Evolutionary conservation across 1,140 invertebrate genomes (phyloP).

Genomic region (Drosophila fuyamai): DNA sequence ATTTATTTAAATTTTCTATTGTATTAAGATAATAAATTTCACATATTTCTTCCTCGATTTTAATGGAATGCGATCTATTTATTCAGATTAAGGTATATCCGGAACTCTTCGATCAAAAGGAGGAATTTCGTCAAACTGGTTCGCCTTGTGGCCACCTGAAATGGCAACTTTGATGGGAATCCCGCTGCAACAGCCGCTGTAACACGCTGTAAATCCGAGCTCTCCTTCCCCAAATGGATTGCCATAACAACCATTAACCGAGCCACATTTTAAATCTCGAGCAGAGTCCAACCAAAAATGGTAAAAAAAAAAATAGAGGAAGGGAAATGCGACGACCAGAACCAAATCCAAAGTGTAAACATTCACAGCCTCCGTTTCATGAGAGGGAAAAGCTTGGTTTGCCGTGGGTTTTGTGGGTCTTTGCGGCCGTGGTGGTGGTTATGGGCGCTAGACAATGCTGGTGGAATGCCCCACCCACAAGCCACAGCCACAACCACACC

Average conservation of each 20-base stretch:
- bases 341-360: conserved; percentile 81
- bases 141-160: neutral
- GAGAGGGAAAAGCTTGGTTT: neutral
- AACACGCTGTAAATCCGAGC: conserved; percentile 24
- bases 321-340: conserved; percentile 59
- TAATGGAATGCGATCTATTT: too few relatives aligned
- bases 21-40: too few relatives aligned
- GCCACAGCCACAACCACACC: neutral
- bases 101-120: neutral
- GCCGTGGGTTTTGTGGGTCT: too few relatives aligned
- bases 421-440: neutral
- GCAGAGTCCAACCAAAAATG: conserved; percentile 34
- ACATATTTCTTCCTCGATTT: neutral
- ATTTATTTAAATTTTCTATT: neutral
- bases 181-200: conserved; percentile 66
- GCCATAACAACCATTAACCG: conserved; percentile 77
- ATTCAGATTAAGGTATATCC: too few relatives aligned
- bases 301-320: conserved; percentile 29
- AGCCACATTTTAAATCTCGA: conserved; percentile 71
- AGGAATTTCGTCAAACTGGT: neutral
- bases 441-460: conserved; percentile 36
- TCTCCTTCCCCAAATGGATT: conserved; percentile 31
- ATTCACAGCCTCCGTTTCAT: conserved; percentile 71
- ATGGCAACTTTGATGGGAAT: neutral
- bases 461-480: conserved; percentile 2